A percentile compares a stretch with the other conserved stretches of the same genome.
These are phyloP conservation scores for Polietes domitor DNA, from an alignment of 2,888 invertebrate species.

Conservation along the genomic window DNA sequence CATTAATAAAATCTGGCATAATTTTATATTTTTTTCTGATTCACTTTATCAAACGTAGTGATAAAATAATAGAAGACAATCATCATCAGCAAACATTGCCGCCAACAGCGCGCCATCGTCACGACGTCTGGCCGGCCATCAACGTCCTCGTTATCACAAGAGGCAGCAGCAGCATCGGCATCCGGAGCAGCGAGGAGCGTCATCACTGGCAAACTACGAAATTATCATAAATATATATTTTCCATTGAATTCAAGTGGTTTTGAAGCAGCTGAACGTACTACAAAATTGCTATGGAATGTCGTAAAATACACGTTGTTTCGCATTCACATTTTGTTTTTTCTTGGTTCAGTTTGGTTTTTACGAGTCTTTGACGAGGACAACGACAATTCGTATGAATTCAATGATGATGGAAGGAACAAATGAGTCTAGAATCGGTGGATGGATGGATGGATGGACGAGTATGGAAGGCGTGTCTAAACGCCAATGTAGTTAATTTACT, in stretches of 20 bases:
- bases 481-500: constrained; percentile 49
- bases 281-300: neutral
- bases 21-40: constrained; percentile 29
- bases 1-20: constrained; percentile 55
- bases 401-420: neutral
- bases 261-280: constrained; percentile 2
- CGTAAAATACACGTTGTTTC: constrained; percentile 22
- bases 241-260: neutral
- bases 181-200: neutral
- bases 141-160: neutral
- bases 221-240: constrained; percentile 22
- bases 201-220: constrained; percentile 7
- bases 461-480: constrained; percentile 36
- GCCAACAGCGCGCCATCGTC: neutral
- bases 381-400: neutral
- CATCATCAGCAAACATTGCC: constrained; percentile 12
- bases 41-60: constrained; percentile 30
- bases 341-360: neutral
- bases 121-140: neutral
- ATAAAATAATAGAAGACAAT: constrained; percentile 42
- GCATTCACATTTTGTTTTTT: neutral
- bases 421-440: neutral
- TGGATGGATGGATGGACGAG: neutral
- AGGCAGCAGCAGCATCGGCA: neutral
- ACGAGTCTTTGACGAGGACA: neutral